Conservation (phyloP, 2,113 vertebrate genomes). For the Steatornis caripensis region DNA sequence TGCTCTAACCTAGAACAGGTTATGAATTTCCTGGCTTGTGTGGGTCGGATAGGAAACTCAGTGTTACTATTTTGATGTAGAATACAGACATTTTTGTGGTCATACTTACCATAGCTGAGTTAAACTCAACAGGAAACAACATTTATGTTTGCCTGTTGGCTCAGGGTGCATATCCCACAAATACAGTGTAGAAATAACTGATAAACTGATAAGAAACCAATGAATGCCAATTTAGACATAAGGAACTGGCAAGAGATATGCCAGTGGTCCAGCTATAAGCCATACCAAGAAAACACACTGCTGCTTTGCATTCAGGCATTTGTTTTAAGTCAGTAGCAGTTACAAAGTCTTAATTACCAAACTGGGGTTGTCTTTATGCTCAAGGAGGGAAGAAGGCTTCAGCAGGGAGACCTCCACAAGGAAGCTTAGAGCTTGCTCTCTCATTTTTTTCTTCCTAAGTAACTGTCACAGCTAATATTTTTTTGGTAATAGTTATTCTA, state of each 20-base stretch:
- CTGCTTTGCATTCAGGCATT: neutral
- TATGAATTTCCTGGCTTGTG: slow-evolving; percentile 71
- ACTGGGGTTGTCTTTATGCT: neutral
- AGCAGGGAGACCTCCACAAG: neutral
- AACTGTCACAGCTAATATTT: neutral
- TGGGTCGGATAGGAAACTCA: slow-evolving; percentile 59
- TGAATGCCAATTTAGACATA: neutral
- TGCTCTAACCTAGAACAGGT: slow-evolving; percentile 44
- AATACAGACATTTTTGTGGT: slow-evolving; percentile 35
- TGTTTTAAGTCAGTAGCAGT: neutral
- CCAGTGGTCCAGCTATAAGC: neutral
- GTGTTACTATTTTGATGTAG: slow-evolving; percentile 68
- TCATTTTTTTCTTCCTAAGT: neutral
- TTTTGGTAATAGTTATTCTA: neutral
- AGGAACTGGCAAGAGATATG: neutral
- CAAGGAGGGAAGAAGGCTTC: neutral
- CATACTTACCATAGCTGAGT: neutral
- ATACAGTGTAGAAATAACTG: neutral
- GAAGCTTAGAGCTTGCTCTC: neutral
- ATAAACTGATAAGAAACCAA: neutral
- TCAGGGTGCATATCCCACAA: neutral
- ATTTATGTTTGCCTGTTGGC: neutral
- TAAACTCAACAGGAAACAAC: slow-evolving; percentile 43
- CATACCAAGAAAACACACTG: neutral
- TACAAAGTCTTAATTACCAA: neutral